Base-by-base conservation (phyloP, 1,140 invertebrate genomes). In the Potamilus streckersoni region DNA sequence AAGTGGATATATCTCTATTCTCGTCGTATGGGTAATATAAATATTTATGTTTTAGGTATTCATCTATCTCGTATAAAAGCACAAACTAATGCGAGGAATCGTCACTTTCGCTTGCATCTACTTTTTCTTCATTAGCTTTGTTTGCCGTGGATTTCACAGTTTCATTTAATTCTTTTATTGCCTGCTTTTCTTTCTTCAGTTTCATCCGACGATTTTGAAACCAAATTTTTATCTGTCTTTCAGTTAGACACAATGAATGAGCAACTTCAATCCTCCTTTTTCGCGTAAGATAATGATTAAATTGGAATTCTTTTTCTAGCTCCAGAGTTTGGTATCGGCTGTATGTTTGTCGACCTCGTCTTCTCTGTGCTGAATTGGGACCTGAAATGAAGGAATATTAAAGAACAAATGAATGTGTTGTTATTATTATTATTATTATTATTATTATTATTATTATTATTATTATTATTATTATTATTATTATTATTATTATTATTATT, bases 171-270 rank as follows among this genome's bases (percentile, higher is more conserved):
- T 77, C 75, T 63, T 77, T 77, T 55, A 77, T 77, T 17, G 75
- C 69, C 59, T 77, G 75, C 60, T 71, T 60, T 69, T 98, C 97
- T 92, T 99, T 98, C 93, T 98, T 99, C 96, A 97, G 97, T 91
- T 98, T 99, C 97, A 98, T 99, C 82, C 97, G 92, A 73, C 97
- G 92, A 91, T 99, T 99, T 91, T 98, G 96, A 92, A 98, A 91
- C 90, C 90, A 91, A 65, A 90, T 91, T 91, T 96, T 96, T 81
- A 96, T 95, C 90, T 96, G 95, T 82, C 96, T 92, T 90, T 98
- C 97, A 70, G 95, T 96, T 62, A 97, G 92, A 89, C 95, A 95
- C 67, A 97, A 92, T 38, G 94, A 93, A 90, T 94, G 95, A 4
- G 97, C 95, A 79, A 98, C 96, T 90, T 97, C 96, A 84, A 96